phyloP scores from a whole-genome alignment of 2,113 vertebrate genomes.

The Mustela lutreola region DNA sequence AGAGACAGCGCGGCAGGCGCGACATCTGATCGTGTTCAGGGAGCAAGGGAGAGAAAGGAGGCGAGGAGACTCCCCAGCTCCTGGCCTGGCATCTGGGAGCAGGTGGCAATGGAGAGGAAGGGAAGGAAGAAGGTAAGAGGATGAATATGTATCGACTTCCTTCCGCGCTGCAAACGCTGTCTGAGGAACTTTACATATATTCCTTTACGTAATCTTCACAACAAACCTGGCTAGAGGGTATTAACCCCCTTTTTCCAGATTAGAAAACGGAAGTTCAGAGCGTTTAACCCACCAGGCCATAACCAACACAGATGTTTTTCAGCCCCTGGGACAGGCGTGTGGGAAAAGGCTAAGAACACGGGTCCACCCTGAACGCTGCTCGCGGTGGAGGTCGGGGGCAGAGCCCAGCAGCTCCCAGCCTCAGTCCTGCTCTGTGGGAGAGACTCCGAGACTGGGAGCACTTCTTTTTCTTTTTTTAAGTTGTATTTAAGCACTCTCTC shows the following conservation, averaged over 20 bases:
- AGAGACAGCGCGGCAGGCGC: neutral
- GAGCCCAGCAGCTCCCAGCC: neutral
- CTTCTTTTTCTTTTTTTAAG: neutral
- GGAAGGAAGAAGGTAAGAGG: neutral
- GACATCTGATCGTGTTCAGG: neutral
- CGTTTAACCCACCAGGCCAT: neutral
- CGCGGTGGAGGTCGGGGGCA: neutral
- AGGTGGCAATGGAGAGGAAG: neutral
- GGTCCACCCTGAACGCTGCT: neutral
- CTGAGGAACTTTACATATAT: neutral
- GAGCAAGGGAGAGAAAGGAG: neutral
- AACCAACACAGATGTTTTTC: neutral
- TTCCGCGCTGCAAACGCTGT: neutral
- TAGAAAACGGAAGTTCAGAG: conserved; percentile 14
- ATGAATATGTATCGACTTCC: neutral
- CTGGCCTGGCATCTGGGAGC: conserved; percentile 20
- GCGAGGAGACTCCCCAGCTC: neutral
- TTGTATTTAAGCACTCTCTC: neutral
- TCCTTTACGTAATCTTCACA: neutral
- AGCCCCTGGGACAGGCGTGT: neutral
- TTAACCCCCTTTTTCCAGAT: neutral
- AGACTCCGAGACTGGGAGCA: neutral
- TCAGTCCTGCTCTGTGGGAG: neutral
- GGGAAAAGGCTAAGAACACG: neutral
- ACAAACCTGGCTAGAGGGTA: neutral